Percentiles rank a stretch among this genome's conserved stretches.
Evolutionary conservation across 2,888 invertebrate genomes (phyloP).

Genomic region (Megalurothrips usitatus): DNA sequence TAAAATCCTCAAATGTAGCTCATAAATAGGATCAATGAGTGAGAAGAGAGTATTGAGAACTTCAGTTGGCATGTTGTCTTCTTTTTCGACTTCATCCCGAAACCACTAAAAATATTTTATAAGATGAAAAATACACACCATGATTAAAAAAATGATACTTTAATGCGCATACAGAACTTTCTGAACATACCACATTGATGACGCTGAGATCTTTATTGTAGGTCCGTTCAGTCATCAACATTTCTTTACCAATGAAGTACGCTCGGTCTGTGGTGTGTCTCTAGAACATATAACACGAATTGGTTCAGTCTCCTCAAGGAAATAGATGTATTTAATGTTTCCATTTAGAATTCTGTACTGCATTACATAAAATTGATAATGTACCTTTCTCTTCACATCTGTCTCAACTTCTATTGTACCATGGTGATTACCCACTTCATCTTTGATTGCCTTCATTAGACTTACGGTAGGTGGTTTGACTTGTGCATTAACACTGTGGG

Average conservation of each 20-base stretch:
- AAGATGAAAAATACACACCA: constrained; percentile 28
- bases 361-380: not conserved
- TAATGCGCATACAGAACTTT: constrained; percentile 27
- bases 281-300: constrained; percentile 45
- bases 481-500: not conserved
- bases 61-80: constrained; percentile 57
- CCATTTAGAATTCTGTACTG: not conserved
- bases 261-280: constrained; percentile 64
- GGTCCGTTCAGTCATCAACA: constrained; percentile 92
- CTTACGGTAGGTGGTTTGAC: constrained; percentile 43
- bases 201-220: constrained; percentile 93
- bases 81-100: constrained; percentile 62
- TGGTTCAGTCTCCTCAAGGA: constrained; percentile 34
- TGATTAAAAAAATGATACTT: not conserved
- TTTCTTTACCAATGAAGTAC: constrained; percentile 85
- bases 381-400: constrained; percentile 45
- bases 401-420: constrained; percentile 34
- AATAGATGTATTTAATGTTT: constrained; percentile 36
- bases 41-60: constrained; percentile 55
- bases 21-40: constrained; percentile 67
- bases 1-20: constrained; percentile 75
- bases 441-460: constrained; percentile 42
- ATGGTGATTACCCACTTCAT: constrained; percentile 35
- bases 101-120: constrained; percentile 58
- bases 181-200: constrained; percentile 69